phyloP scores from a whole-genome alignment of 2,113 vertebrate genomes.

The Pangasianodon hypophthalmus region DNA sequence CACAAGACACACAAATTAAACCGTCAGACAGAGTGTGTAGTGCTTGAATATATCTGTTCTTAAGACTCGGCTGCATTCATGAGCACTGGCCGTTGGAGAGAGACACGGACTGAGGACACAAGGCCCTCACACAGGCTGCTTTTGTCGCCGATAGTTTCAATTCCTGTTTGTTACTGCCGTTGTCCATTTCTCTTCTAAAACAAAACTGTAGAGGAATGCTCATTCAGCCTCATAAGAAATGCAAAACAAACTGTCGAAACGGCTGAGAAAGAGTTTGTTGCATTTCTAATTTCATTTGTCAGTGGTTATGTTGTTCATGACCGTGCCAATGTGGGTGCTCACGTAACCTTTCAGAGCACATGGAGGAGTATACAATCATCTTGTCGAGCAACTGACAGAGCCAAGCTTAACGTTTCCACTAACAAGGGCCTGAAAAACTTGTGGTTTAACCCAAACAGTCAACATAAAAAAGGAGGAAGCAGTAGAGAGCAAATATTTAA shows the following conservation, averaged over 20 bases:
- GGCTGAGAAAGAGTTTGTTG: slow-evolving; percentile 32
- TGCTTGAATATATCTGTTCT: slow-evolving; percentile 63
- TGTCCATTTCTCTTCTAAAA: slow-evolving; percentile 44
- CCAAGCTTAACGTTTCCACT: slow-evolving; percentile 24
- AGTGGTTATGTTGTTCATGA: slow-evolving; percentile 28
- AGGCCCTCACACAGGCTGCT: slow-evolving; percentile 58
- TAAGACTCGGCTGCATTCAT: slow-evolving; percentile 62
- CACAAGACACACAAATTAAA: slow-evolving; percentile 59
- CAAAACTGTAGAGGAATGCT: slow-evolving; percentile 25
- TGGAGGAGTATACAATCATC: slow-evolving; percentile 19
- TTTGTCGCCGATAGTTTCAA: slow-evolving; percentile 62
- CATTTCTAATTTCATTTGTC: slow-evolving; percentile 36
- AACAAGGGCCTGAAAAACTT: slow-evolving; percentile 40
- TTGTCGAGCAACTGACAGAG: slow-evolving; percentile 5
- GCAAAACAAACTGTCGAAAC: slow-evolving; percentile 40
- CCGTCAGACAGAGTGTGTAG: slow-evolving; percentile 55
- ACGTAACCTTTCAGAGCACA: slow-evolving; percentile 13
- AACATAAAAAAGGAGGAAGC: slow-evolving; percentile 12
- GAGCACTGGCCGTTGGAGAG: slow-evolving; percentile 64
- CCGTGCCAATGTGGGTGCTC: slow-evolving; percentile 21
- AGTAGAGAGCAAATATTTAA: not conserved
- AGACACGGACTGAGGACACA: slow-evolving; percentile 53
- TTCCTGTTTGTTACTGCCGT: slow-evolving; percentile 52
- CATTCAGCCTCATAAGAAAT: slow-evolving; percentile 27
- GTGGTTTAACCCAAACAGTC: slow-evolving; percentile 41